These are phyloP conservation scores for Cyprinodon variegatus DNA, from an alignment of 2,113 vertebrate genomes.

Conservation along the genomic window DNA sequence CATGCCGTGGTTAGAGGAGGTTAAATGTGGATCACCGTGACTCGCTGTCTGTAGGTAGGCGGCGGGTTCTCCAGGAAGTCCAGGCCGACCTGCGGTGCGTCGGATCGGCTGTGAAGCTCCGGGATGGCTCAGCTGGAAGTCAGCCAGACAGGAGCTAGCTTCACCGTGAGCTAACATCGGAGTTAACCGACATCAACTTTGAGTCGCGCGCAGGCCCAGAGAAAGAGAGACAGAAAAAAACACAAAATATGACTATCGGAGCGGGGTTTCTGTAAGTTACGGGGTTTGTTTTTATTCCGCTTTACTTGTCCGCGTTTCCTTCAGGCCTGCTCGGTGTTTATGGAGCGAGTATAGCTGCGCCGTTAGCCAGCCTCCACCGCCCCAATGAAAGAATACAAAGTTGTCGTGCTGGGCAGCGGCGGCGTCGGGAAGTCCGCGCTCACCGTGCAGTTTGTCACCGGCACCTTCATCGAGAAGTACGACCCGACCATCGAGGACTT, in stretches of 20 bases:
- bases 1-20: slow-evolving; percentile 44
- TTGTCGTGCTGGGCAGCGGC: slow-evolving; percentile 95
- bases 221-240: slow-evolving; percentile 11
- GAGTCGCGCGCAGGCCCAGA: slow-evolving; percentile 8
- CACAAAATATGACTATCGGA: slow-evolving; percentile 32
- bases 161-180: slow-evolving; percentile 52
- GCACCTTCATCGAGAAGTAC: slow-evolving; percentile 98
- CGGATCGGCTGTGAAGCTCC: slow-evolving; percentile 21
- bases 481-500: slow-evolving; percentile 99
- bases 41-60: slow-evolving; percentile 31
- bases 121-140: slow-evolving; percentile 68
- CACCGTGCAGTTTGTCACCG: slow-evolving; percentile 98
- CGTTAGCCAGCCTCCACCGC: slow-evolving; percentile 68
- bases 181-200: slow-evolving; percentile 59
- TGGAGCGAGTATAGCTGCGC: slow-evolving; percentile 59
- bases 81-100: slow-evolving; percentile 7
- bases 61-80: slow-evolving; percentile 16
- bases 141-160: slow-evolving; percentile 55
- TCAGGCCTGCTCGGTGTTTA: slow-evolving; percentile 60
- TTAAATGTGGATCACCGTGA: slow-evolving; percentile 15
- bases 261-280: not conserved
- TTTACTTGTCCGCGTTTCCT: slow-evolving; percentile 21
- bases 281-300: slow-evolving; percentile 1
- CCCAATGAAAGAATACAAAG: slow-evolving; percentile 96
- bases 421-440: slow-evolving; percentile 97